Base-by-base conservation (phyloP, 2,888 invertebrate species). In the Caenorhabditis afra region DNA sequence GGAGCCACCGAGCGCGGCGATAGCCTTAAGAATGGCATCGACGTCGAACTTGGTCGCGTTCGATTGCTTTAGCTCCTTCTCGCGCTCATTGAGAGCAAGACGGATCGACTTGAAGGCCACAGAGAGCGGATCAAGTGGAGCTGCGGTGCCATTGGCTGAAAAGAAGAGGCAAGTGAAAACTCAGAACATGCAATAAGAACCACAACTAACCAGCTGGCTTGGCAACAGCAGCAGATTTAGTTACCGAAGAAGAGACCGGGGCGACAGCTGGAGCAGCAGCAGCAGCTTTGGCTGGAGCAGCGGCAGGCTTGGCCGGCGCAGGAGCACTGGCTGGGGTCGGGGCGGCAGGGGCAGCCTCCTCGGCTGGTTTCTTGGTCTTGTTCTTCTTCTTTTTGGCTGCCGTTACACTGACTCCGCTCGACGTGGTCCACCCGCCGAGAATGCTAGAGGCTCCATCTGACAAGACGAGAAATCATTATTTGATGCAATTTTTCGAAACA, bases 341-440 rank as follows among this genome's bases (percentile, higher is more conserved):
- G 29, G 64, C 37, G 23, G 44, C 57, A 1, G 65, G 29, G 11
- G 41, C 41, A 14, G 41, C 11, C 41, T 41, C 41, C 22, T 22
- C 49, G 11, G 66, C 39, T 18, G 78, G 49, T 67, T 86, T 80
- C 67, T 83, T 85, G 64, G 76, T 81, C 82, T 85, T 84, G 74
- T 85, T 87, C 68, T 86, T 86, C 75, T 88, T 89, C 66, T 87
- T 84, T 67, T 79, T 73, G 39, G 62, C 73, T 52, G 67, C 74
- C 18, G 74, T 64, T 18, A 78, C 78, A 61, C 78, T 78, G 37
- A 52, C 68, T 16, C 79, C 84, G 58, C 68, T 66, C 10, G 79
- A 73, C n/a, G 70, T 84, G 18, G 86, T 86, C 89, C 89, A 89
- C 57, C 83, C 87, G 37, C 88, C 89, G 11, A 89, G 82, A 49